Conservation (phyloP, 2,797 vertebrate genomes). For the Cheirogaleus major region DNA sequence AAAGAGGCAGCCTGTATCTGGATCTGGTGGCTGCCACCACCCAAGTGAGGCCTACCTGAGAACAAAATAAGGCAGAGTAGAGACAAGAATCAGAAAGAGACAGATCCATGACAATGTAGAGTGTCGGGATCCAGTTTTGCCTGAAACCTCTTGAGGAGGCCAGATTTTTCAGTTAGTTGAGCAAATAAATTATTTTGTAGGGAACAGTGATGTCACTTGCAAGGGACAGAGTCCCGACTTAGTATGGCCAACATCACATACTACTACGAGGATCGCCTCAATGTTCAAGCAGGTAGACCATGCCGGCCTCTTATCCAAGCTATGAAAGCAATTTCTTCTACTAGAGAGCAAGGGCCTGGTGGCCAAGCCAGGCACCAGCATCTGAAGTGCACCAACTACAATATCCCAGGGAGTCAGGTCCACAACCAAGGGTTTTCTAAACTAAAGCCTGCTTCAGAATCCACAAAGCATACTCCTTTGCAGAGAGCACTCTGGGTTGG, state of each 20-base stretch:
- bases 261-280: accelerated
- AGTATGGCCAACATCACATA: neutral
- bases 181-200: neutral
- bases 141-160: neutral
- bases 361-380: accelerated
- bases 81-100: neutral
- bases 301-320: neutral
- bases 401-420: neutral
- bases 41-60: neutral
- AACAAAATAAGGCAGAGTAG: neutral
- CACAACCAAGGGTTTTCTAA: neutral
- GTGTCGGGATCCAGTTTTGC: neutral
- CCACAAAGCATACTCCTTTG: neutral
- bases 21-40: neutral
- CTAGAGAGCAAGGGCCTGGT: neutral
- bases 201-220: neutral
- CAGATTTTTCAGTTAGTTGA: neutral
- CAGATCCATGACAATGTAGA: neutral
- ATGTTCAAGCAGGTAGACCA: neutral
- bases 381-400: neutral
- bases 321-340: neutral
- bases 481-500: neutral
- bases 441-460: neutral
- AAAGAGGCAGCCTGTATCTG: neutral
- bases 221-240: neutral